Base-by-base conservation (phyloP, 2,113 vertebrate genomes). In the Prinia subflava region DNA sequence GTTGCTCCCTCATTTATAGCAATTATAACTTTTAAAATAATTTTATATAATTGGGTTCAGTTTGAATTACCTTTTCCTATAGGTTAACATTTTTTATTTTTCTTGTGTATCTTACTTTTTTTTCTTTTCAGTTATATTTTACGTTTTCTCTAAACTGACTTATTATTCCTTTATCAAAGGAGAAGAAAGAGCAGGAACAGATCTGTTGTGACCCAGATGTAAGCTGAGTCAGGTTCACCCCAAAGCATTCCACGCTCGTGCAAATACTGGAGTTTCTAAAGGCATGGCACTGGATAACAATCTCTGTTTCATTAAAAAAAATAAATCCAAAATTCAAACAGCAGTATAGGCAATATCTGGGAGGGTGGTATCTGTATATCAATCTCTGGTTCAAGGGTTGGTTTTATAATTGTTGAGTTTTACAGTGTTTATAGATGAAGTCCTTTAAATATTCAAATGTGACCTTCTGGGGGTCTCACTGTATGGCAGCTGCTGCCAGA, bases 21-120 rank as follows among this genome's bases (percentile, higher is more conserved):
- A 77, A 96, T 98, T 98, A 97, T 86, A 96, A 97, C 55, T 97
- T 97, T 39, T 84, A 97, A 90, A 98, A 96, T 94, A 95, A 96
- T 96, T 97, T 91, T 85, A 77, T 94, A 64, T 95, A 97, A 96
- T 87, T 97, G 19, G 42, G 47, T 77, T 95, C 49, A 69, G 67
- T 70, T 65, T 85, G 52, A 96, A 83, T 94, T 90, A 56, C 52
- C 76, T 93, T 83, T 92, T 87, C 46, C 52, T 78, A 14, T 22
- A 70, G 4, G 7, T 89, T 92, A 41, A 28, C 12, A 17, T 37
- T 91, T 80, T 57, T 39, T 71, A 3, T 63, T 69, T 92, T 95
- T 75, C 31, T 73, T 9, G 37, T 49, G 6, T 28, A 18, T 69
- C 25, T 52, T 64, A 27, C 10, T 77, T 41, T 3, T 39, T 75